Evolutionary conservation across 2,888 invertebrate species (phyloP).

Genomic region (Phaedon cochleariae): DNA sequence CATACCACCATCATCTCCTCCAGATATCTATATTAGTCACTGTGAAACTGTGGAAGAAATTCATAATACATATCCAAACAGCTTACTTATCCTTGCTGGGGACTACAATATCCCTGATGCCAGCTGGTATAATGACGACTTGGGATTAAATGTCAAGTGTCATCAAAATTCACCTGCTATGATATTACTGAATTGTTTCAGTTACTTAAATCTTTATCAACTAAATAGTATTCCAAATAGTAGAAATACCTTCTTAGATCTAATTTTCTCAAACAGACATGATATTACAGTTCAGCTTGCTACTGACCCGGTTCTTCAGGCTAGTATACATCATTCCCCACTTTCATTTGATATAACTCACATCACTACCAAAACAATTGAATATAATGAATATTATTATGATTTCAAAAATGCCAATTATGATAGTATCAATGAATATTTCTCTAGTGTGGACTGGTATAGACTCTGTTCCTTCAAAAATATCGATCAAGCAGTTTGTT

Average conservation of each 20-base stretch:
- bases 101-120: constrained; percentile 11
- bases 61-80: constrained; percentile 5
- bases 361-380: not conserved
- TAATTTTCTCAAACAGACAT: constrained; percentile 5
- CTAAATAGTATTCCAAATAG: constrained; percentile 2
- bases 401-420: constrained; percentile 8
- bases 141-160: not conserved
- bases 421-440: not conserved
- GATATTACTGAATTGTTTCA: constrained; percentile 11
- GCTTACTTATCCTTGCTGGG: constrained; percentile 4
- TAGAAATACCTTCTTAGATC: constrained; percentile 8
- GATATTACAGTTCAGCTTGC: constrained; percentile 5
- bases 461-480: constrained; percentile 5
- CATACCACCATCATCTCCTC: constrained; percentile 11
- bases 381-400: constrained; percentile 6
- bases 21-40: constrained; percentile 4
- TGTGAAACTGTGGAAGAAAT: constrained; percentile 12
- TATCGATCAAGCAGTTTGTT: constrained; percentile 8
- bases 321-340: constrained; percentile 1
- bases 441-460: not conserved
- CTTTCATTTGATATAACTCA: constrained; percentile 6
- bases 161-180: constrained; percentile 7
- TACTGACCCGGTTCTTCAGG: not conserved
- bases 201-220: constrained; percentile 4
- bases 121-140: constrained; percentile 8